These are phyloP conservation scores for Andricus curvator DNA, from an alignment of 2,888 invertebrate genomes.

Conservation along the genomic window DNA sequence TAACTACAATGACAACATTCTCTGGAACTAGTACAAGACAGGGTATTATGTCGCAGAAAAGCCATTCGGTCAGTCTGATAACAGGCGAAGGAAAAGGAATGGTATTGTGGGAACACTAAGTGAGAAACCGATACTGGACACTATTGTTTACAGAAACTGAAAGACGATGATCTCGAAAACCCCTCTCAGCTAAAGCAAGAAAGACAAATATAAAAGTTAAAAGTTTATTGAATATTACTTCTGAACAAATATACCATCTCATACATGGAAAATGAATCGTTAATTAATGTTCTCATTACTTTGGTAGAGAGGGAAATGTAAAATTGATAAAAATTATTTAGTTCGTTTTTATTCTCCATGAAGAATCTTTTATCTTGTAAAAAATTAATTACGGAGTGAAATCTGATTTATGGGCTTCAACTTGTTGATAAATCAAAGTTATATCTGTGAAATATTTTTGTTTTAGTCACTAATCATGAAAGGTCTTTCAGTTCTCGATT, in stretches of 20 bases:
- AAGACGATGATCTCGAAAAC: slow-evolving; percentile 1
- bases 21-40: slow-evolving; percentile 12
- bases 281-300: not conserved
- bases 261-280: no score
- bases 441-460: no score
- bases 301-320: not conserved
- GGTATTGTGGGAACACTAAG: slow-evolving; percentile 29
- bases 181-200: not conserved
- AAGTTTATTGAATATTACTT: slow-evolving; percentile 7
- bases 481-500: no score
- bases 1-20: slow-evolving; percentile 22
- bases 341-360: not conserved
- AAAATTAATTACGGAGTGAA: no score
- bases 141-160: slow-evolving; percentile 12
- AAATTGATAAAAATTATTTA: not conserved
- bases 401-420: no score
- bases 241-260: not conserved
- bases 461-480: no score
- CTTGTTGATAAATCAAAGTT: no score
- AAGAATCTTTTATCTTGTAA: not conserved
- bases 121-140: slow-evolving; percentile 21
- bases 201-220: not conserved
- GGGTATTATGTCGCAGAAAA: slow-evolving; percentile 17
- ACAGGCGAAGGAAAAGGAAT: slow-evolving; percentile 11
- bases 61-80: slow-evolving; percentile 33